These are phyloP conservation scores for Gryllus longicercus DNA, from an alignment of 2,888 invertebrate species.

Conservation along the genomic window DNA sequence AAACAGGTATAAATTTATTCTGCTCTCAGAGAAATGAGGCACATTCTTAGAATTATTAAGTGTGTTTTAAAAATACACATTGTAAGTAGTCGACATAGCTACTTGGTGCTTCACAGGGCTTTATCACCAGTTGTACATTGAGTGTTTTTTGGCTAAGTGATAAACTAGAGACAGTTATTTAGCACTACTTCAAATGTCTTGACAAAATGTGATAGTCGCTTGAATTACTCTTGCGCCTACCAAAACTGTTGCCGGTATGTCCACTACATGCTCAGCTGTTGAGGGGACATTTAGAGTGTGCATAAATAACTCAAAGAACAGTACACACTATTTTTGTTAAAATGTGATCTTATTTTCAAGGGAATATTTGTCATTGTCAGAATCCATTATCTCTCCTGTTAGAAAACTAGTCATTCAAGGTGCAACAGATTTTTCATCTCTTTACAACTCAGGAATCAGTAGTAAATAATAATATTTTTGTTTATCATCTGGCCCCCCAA, in stretches of 20 bases:
- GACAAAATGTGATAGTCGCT: conserved; percentile 27
- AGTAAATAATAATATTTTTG: conserved; percentile 36
- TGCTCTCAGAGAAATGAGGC: background rate
- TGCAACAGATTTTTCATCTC: conserved; percentile 36
- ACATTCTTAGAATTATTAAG: conserved; percentile 20
- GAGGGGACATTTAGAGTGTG: conserved; percentile 29
- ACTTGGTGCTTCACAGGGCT: conserved; percentile 27
- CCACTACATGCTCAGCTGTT: conserved; percentile 21
- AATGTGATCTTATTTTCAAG: conserved; percentile 29
- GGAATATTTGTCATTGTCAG: conserved; percentile 29
- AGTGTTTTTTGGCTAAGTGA: conserved; percentile 30
- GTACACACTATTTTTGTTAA: conserved; percentile 32
- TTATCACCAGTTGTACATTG: conserved; percentile 32
- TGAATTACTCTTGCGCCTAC: conserved; percentile 18
- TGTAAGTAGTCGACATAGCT: conserved; percentile 23
- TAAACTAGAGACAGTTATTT: conserved; percentile 18
- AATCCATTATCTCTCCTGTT: conserved; percentile 34
- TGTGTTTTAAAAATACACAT: conserved; percentile 12
- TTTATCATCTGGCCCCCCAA: conserved; percentile 30
- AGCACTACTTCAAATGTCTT: conserved; percentile 31
- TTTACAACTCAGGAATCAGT: conserved; percentile 37
- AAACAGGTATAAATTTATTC: conserved; percentile 11
- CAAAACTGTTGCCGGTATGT: background rate
- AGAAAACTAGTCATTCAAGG: conserved; percentile 38
- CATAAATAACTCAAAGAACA: conserved; percentile 27